phyloP scores from a whole-genome alignment of 2,113 vertebrate genomes.

The Toxotes chatareus region DNA sequence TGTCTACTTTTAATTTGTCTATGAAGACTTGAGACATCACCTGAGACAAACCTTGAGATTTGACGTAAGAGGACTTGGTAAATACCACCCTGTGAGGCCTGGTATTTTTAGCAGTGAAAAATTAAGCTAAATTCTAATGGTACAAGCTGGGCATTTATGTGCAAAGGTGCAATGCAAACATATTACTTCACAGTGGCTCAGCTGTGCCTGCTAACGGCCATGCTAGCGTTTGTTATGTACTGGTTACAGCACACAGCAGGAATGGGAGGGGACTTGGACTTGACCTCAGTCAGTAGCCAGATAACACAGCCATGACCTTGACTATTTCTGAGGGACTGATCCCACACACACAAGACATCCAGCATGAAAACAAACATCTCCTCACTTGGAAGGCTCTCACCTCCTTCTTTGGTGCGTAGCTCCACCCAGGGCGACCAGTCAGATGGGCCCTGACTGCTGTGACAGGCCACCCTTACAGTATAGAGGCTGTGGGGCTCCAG shows the following conservation, averaged over 20 bases:
- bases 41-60: too few relatives aligned
- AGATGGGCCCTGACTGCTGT: conserved; percentile 87
- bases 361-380: conserved; percentile 38
- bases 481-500: conserved; percentile 86
- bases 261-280: conserved; percentile 22
- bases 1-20: too few relatives aligned
- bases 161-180: background rate
- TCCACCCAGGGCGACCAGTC: conserved; percentile 88
- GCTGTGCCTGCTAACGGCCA: background rate
- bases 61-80: background rate
- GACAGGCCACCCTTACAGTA: conserved; percentile 86
- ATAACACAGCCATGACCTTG: conserved; percentile 46
- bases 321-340: conserved; percentile 20
- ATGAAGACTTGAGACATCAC: too few relatives aligned
- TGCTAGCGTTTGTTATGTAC: background rate
- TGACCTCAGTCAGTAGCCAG: conserved; percentile 10
- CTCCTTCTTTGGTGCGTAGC: conserved; percentile 84
- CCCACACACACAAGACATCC: conserved; percentile 9
- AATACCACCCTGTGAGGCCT: background rate
- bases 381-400: conserved; percentile 67
- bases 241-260: background rate
- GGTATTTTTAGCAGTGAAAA: background rate
- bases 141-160: background rate
- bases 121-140: background rate
- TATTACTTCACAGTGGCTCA: background rate